Base-by-base conservation (phyloP, 2,113 vertebrate genomes). In the Origma solitaria region DNA sequence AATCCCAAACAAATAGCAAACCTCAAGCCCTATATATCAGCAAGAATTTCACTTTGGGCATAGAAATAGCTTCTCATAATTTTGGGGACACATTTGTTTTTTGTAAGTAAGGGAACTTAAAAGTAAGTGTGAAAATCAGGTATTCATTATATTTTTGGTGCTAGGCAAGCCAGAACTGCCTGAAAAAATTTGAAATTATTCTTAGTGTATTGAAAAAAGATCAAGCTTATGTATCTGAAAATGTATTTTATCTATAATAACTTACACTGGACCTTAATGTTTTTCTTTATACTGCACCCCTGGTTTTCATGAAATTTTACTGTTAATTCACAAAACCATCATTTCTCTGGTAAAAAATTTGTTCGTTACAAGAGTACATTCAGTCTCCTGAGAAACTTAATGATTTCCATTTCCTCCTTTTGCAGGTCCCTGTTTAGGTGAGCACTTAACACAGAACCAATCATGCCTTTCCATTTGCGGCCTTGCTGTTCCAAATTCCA, bases 1-100 rank as follows among this genome's bases (percentile, higher is more conserved):
- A 58, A 10, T 0, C 1, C 5, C 4, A 11, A 13, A 13, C 1
- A 27, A 60, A 31, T 30, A 18, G 3, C 28, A 42, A 47, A 24
- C 15, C 0, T 4, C 5, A n/a, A 56, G 37, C 4, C 2, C 10
- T 40, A 50, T 2, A 4, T 50, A n/a, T 31, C 6, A 77, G 31
- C 18, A 47, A 75, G 8, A 82, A 38, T 53, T 85, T 79, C 13
- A 49, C 5, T 70, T 24, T 62, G 15, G 4, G 2, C 19, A 25
- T 11, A 88, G 33, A 86, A 91, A 54, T 31, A 40, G 7, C 3
- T 85, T 91, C 25, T 25, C 12, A 44, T 1, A 47, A 10, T 45
- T 83, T 9, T 10, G 25, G 8, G 9, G 5, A 33, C 6, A 23
- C 1, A 19, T 42, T 31, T 42, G 18, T 28, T 9, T 24, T 35